phyloP scores from a whole-genome alignment of 2,888 invertebrate species.

The Mystacides longicornis region DNA sequence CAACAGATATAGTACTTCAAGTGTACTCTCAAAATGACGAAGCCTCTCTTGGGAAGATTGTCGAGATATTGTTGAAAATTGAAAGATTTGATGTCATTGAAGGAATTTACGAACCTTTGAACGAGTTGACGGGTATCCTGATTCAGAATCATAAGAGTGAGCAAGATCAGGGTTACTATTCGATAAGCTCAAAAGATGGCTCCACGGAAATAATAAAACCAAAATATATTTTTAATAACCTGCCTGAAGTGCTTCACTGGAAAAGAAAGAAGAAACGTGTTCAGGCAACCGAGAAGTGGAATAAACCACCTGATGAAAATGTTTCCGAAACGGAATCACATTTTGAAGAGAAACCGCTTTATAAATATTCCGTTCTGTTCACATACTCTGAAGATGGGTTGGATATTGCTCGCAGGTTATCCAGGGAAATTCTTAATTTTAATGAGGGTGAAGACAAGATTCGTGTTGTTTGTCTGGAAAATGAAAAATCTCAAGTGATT shows the following conservation, averaged over 20 bases:
- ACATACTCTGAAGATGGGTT: slow-evolving; percentile 50
- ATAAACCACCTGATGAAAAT: slow-evolving; percentile 5
- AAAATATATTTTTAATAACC: slow-evolving; percentile 37
- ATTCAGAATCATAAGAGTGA: slow-evolving; percentile 38
- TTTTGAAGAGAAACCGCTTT: not conserved
- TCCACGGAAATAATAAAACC: slow-evolving; percentile 36
- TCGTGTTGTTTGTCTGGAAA: slow-evolving; percentile 41
- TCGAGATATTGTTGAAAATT: slow-evolving; percentile 43
- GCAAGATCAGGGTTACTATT: slow-evolving; percentile 36
- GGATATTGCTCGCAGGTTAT: slow-evolving; percentile 43
- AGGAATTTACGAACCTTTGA: slow-evolving; percentile 40
- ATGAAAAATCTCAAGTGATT: slow-evolving; percentile 44
- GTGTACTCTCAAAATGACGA: slow-evolving; percentile 46
- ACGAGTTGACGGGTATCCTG: slow-evolving; percentile 13
- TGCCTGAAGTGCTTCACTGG: slow-evolving; percentile 37
- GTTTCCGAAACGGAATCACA: not conserved
- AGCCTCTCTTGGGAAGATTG: slow-evolving; percentile 48
- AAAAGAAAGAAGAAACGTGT: not conserved
- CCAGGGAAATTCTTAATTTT: slow-evolving; percentile 38
- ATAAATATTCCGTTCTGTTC: slow-evolving; percentile 36
- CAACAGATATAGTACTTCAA: slow-evolving; percentile 47
- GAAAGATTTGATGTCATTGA: slow-evolving; percentile 48
- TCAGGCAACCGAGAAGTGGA: not conserved
- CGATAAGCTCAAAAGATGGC: slow-evolving; percentile 35
- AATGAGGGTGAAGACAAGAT: slow-evolving; percentile 29